A percentile compares a stretch with the other conserved stretches of the same genome.
These are phyloP conservation scores for Clarias fuscus DNA, from an alignment of 2,797 vertebrate genomes.

Conservation along the genomic window DNA sequence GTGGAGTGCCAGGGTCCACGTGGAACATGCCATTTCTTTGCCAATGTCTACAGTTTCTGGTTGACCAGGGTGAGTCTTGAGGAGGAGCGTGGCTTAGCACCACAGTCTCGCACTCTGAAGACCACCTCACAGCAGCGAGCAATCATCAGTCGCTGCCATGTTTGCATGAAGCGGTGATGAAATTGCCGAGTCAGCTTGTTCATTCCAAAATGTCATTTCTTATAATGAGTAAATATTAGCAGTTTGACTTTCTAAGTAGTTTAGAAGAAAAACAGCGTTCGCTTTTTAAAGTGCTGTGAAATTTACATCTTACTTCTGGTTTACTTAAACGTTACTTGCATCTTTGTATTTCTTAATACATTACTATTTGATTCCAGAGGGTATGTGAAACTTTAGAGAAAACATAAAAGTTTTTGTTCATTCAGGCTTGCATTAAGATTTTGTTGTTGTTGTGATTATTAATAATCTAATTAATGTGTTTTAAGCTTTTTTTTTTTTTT, in stretches of 20 bases:
- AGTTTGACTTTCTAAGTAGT: not conserved
- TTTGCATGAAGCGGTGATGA: conserved; percentile 79
- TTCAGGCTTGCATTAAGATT: not conserved
- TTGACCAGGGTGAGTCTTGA: conserved; percentile 69
- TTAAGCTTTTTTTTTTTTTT: not conserved
- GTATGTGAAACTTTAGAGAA: not conserved
- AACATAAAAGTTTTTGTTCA: not conserved
- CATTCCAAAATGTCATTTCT: not conserved
- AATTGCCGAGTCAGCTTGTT: not conserved
- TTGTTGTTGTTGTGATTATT: not conserved
- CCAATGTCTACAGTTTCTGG: conserved; percentile 91
- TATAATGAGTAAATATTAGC: not conserved
- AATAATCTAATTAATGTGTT: not conserved
- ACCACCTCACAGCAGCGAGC: conserved; percentile 73
- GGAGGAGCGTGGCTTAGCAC: conserved; percentile 61
- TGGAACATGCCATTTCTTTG: conserved; percentile 89
- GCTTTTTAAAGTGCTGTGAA: not conserved
- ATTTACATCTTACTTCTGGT: not conserved
- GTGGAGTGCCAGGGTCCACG: conserved; percentile 90
- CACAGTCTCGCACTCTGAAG: conserved; percentile 69
- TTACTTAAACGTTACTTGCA: not conserved
- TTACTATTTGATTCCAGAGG: not conserved
- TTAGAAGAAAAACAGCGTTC: not conserved
- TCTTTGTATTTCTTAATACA: not conserved
- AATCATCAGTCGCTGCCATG: conserved; percentile 80